Percentiles rank a stretch among this genome's conserved stretches.
These are phyloP conservation scores for Halyomorpha halys DNA, from an alignment of 1,140 invertebrate genomes.

Conservation along the genomic window DNA sequence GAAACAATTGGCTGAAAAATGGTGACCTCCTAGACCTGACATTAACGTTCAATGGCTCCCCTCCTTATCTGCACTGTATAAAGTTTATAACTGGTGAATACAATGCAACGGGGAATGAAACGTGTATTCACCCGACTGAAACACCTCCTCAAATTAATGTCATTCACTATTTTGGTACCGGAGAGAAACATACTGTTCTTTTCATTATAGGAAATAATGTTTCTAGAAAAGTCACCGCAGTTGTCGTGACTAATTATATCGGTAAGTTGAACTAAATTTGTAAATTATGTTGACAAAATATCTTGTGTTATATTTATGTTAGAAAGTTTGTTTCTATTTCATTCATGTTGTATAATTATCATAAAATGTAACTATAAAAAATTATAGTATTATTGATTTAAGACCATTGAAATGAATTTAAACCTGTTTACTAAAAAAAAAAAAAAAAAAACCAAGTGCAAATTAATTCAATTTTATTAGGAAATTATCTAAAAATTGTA, in stretches of 20 bases:
- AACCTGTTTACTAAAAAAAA: too few relatives aligned
- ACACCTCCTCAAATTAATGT: slow-evolving; percentile 21
- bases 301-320: too few relatives aligned
- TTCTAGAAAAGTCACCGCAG: slow-evolving; percentile 50
- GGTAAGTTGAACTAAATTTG: slow-evolving; percentile 41
- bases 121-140: slow-evolving; percentile 38
- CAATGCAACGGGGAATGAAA: slow-evolving; percentile 69
- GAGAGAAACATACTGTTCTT: slow-evolving; percentile 55
- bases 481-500: too few relatives aligned
- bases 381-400: too few relatives aligned
- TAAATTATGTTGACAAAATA: too few relatives aligned
- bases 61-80: slow-evolving; percentile 55
- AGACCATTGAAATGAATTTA: too few relatives aligned
- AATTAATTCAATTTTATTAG: too few relatives aligned
- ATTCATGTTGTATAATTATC: too few relatives aligned
- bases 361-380: too few relatives aligned
- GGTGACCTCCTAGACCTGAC: slow-evolving; percentile 61
- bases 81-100: slow-evolving; percentile 51
- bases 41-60: slow-evolving; percentile 51
- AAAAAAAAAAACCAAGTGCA: too few relatives aligned
- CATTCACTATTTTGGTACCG: slow-evolving; percentile 51
- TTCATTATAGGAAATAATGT: slow-evolving; percentile 65
- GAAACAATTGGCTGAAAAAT: slow-evolving; percentile 67
- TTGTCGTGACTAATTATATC: slow-evolving; percentile 69
- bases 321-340: too few relatives aligned